phyloP scores from a whole-genome alignment of 2,888 invertebrate genomes.

The Branchinecta sandiegonensis region DNA sequence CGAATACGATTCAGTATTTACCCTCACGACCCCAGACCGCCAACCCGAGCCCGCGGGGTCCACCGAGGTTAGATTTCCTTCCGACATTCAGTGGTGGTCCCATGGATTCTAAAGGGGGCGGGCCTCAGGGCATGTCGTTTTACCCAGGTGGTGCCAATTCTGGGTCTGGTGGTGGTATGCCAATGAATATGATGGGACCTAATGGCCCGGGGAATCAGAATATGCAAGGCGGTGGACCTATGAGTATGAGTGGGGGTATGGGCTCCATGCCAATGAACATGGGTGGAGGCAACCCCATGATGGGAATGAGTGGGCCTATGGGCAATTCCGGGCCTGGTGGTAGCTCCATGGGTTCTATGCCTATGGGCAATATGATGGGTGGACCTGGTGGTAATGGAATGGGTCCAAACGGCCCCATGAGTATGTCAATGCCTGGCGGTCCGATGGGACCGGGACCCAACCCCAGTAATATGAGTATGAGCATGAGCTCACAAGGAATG shows the following conservation, averaged over 20 bases:
- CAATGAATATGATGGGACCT: constrained; percentile 19
- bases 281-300: constrained; percentile 32
- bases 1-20: constrained; percentile 94
- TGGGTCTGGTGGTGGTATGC: constrained; percentile 25
- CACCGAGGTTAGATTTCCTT: constrained; percentile 75
- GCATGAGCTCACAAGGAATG: constrained; percentile 31
- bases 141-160: constrained; percentile 48
- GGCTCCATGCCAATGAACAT: constrained; percentile 30
- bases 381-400: constrained; percentile 39
- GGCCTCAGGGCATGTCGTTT: constrained; percentile 56
- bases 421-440: constrained; percentile 36
- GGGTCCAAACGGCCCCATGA: constrained; percentile 27
- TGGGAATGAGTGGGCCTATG: constrained; percentile 29
- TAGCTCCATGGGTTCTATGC: constrained; percentile 29
- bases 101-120: constrained; percentile 51
- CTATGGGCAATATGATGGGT: constrained; percentile 33
- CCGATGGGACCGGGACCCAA: constrained; percentile 29
- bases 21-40: constrained; percentile 74
- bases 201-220: constrained; percentile 24
- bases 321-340: constrained; percentile 28
- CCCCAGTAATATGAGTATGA: constrained; percentile 25
- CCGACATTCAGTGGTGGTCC: constrained; percentile 69
- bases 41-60: constrained; percentile 47
- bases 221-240: constrained; percentile 22
- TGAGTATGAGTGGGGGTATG: constrained; percentile 38